Base-by-base conservation (phyloP, 1,140 invertebrate genomes). In the Druon quercuslanigerum region DNA sequence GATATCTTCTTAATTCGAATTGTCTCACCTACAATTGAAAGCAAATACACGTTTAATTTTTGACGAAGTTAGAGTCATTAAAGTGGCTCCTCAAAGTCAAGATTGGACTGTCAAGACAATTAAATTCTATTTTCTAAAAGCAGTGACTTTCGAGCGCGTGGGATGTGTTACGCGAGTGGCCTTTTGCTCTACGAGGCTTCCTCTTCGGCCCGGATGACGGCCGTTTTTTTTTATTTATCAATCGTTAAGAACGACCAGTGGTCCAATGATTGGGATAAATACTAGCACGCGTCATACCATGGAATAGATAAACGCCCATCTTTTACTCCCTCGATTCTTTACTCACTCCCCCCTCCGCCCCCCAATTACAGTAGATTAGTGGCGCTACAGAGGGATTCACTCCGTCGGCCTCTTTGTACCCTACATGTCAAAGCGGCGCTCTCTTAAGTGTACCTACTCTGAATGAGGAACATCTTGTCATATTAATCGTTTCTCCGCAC, bases 191-290 rank as follows among this genome's bases (percentile, higher is more conserved):
- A 73, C 72, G n/a, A 78, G 80, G 83, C 81, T 88, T 86, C 85
- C 85, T 86, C 75, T 76, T 79, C 77, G 77, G 82, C 83, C 85
- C 85, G 86, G 88, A 90, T 89, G 87, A 85, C 87, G 84, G 83
- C 81, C 54, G 82, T 83, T 46, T 46, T 87, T n/a, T 88, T 87
- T 89, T 88, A 86, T 88, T 90, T 87, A 87, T 87, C 88, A 88
- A 89, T 91, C 87, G 85, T 84, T 85, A 86, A 88, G 86, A 85
- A 83, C 83, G 77, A 87, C 86, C 83, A 83, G 85, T 85, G 74
- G 84, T 81, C 72, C 79, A 85, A 89, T 89, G 89, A 90, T 91
- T 91, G 90, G 89, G 83, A 90, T 90, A 90, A 91, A 90, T 89
- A 88, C 87, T 86, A 90, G 89, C 89, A 90, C 89, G 89, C 89